phyloP scores from a whole-genome alignment of 2,888 invertebrate genomes.

The Drosophila tanythrix region DNA sequence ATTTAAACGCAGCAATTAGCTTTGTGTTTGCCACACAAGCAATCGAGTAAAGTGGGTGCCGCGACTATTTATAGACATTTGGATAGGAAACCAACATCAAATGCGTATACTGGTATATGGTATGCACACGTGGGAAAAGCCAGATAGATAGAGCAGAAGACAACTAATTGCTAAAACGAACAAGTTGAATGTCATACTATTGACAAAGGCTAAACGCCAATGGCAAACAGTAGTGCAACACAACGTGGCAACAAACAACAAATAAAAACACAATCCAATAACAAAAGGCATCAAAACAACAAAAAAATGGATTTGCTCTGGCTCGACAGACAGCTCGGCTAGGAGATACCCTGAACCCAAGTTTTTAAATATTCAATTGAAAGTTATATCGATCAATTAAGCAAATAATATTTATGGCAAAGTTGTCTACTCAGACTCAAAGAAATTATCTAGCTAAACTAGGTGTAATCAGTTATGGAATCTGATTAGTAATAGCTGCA shows the following conservation, averaged over 20 bases:
- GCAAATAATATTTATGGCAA: background rate
- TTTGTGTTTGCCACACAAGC: conserved; percentile 6
- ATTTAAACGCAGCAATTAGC: conserved; percentile 42
- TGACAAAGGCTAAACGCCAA: conserved; percentile 4
- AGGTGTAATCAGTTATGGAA: background rate
- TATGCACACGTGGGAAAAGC: background rate
- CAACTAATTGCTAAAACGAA: conserved; percentile 17
- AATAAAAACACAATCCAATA: background rate
- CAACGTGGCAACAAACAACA: conserved; percentile 10
- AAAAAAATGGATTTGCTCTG: background rate
- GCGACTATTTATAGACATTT: conserved; percentile 9
- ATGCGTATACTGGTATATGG: background rate
- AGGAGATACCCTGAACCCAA: background rate
- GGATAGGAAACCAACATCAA: background rate
- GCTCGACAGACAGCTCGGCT: background rate
- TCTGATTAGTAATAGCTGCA: background rate
- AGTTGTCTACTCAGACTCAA: no score
- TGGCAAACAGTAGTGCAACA: conserved; percentile 8
- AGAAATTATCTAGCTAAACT: background rate
- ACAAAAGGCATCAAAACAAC: background rate
- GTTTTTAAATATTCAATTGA: background rate
- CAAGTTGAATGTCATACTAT: conserved; percentile 20
- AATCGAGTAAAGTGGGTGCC: background rate
- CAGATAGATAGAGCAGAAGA: background rate
- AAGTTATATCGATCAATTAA: background rate